phyloP scores from a whole-genome alignment of 2,113 vertebrate genomes.

The Barbus barbus region DNA sequence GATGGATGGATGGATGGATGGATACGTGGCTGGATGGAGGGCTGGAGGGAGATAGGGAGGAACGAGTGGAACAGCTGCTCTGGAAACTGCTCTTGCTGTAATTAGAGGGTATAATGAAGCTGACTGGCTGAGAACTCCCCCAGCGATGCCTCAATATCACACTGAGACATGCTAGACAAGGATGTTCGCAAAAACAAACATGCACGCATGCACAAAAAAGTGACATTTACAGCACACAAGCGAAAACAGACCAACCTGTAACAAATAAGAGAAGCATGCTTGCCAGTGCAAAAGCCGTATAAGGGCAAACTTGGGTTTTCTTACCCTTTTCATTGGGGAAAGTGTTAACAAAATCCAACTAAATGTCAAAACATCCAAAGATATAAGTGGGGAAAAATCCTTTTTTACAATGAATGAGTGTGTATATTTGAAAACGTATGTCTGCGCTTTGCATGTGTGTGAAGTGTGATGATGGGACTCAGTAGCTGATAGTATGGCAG shows the following conservation, averaged over 20 bases:
- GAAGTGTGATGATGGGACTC: slow-evolving; percentile 3
- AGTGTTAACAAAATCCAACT: not conserved
- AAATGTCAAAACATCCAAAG: slow-evolving; percentile 19
- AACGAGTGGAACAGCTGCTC: slow-evolving; percentile 37
- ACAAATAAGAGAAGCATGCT: not conserved
- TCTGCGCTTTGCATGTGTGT: not conserved
- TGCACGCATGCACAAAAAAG: not conserved
- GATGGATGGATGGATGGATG: slow-evolving; percentile 26
- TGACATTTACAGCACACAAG: not conserved
- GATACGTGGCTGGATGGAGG: not conserved
- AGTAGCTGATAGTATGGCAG: not conserved
- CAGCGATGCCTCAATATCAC: slow-evolving; percentile 1
- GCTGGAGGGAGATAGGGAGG: not conserved
- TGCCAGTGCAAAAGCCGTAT: not conserved
- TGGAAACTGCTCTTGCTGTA: slow-evolving; percentile 40
- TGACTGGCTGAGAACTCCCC: slow-evolving; percentile 43
- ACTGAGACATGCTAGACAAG: slow-evolving; percentile 11
- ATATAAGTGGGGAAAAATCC: not conserved
- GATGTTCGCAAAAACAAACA: not conserved
- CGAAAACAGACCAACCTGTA: not conserved
- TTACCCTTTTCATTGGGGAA: not conserved
- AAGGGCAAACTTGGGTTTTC: not conserved
- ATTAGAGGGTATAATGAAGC: slow-evolving; percentile 51
- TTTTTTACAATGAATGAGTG: not conserved
- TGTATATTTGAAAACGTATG: not conserved